A percentile compares a stretch with the other conserved stretches of the same genome.
phyloP scores from a whole-genome alignment of 2,113 vertebrate species.

The Oophaga pumilio region DNA sequence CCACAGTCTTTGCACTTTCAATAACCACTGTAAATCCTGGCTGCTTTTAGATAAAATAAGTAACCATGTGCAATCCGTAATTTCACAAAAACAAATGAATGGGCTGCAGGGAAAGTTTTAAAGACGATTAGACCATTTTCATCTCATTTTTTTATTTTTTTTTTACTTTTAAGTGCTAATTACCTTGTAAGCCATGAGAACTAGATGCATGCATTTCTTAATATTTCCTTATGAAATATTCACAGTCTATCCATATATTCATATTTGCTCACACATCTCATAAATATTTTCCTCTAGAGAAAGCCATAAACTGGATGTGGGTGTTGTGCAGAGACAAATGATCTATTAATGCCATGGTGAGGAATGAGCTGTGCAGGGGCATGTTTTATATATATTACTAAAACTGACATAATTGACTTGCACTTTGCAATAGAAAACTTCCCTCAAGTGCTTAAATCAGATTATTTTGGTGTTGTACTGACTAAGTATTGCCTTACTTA shows the following conservation, averaged over 20 bases:
- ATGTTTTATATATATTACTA: constrained; percentile 28
- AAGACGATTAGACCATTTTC: background rate
- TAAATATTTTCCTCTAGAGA: constrained; percentile 28
- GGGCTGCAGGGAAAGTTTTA: background rate
- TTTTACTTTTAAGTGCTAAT: background rate
- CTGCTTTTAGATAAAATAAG: background rate
- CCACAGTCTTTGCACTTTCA: too few relatives aligned
- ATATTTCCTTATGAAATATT: constrained; percentile 11
- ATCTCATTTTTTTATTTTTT: background rate
- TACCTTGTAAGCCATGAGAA: background rate
- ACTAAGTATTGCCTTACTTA: background rate
- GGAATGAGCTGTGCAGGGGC: constrained; percentile 21
- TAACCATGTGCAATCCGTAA: too few relatives aligned
- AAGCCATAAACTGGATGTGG: constrained; percentile 6
- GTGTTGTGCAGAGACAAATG: background rate
- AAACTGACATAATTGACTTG: constrained; percentile 21
- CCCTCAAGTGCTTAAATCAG: constrained; percentile 12
- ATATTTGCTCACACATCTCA: background rate
- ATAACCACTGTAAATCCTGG: background rate
- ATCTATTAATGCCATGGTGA: constrained; percentile 21
- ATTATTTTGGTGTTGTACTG: background rate
- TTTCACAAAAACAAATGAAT: too few relatives aligned
- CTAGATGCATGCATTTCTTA: background rate
- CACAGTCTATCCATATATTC: constrained; percentile 8
- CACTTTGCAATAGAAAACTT: constrained; percentile 16